These are phyloP conservation scores for Perca schrenkii DNA, from an alignment of 2,113 vertebrate species.

Conservation along the genomic window DNA sequence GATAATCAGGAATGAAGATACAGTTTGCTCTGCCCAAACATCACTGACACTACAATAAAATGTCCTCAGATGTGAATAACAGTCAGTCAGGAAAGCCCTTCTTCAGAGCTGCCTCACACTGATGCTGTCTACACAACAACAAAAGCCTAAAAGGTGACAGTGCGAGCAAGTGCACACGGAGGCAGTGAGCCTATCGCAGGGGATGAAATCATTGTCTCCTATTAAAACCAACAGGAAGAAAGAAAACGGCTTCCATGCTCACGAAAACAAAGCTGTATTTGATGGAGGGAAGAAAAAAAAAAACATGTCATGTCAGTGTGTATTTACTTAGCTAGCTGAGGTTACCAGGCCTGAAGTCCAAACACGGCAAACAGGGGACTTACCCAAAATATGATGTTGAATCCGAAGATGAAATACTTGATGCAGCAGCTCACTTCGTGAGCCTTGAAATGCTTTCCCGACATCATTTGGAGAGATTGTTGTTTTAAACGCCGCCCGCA, in stretches of 20 bases:
- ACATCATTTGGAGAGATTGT: conserved; percentile 85
- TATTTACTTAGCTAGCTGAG: neutral
- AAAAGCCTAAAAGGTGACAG: conserved; percentile 46
- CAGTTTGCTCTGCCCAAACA: neutral
- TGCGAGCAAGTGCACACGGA: conserved; percentile 56
- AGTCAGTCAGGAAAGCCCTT: conserved; percentile 14
- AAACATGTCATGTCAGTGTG: neutral
- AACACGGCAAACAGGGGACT: conserved; percentile 72
- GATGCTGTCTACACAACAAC: conserved; percentile 37
- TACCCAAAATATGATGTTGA: conserved; percentile 99
- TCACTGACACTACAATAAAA: neutral
- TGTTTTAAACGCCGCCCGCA: conserved; percentile 1
- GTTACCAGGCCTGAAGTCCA: conserved; percentile 18
- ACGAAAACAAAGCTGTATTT: neutral
- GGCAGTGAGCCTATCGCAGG: neutral
- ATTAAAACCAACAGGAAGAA: neutral
- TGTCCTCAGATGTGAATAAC: neutral
- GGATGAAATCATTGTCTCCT: conserved; percentile 26
- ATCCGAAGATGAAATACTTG: conserved; percentile 99
- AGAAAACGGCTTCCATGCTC: too few relatives aligned
- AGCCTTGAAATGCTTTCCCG: conserved; percentile 98
- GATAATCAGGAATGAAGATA: neutral
- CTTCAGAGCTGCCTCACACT: neutral
- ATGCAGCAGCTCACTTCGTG: conserved; percentile 99
- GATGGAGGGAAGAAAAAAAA: neutral